phyloP scores from a whole-genome alignment of 2,797 vertebrate species.

The Loris lydekkerianus region DNA sequence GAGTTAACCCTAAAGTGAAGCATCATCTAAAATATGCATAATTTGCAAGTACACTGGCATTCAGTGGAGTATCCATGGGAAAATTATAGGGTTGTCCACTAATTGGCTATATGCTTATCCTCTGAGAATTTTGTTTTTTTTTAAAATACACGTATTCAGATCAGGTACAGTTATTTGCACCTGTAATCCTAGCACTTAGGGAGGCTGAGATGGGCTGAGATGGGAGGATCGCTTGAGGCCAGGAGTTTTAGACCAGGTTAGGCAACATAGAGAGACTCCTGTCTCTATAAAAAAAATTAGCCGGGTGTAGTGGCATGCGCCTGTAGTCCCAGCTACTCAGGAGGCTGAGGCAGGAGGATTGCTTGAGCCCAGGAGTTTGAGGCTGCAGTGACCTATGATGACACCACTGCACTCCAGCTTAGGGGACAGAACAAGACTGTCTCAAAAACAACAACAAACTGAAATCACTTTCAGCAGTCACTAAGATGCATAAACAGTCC shows the following conservation, averaged over 20 bases:
- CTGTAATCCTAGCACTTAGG: not conserved
- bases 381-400: not conserved
- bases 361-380: not conserved
- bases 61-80: not conserved
- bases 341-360: not conserved
- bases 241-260: not conserved
- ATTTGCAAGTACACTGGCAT: not conserved
- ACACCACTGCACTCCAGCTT: not conserved
- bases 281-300: not conserved
- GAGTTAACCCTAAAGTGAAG: constrained; percentile 28
- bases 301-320: rapidly evolving
- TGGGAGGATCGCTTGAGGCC: not conserved
- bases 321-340: not conserved
- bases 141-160: not conserved
- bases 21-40: not conserved
- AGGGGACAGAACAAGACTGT: not conserved
- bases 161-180: not conserved
- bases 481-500: not conserved
- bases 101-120: not conserved
- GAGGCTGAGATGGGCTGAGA: not conserved
- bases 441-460: not conserved
- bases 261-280: not conserved
- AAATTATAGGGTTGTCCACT: not conserved
- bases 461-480: not conserved
- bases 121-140: constrained; percentile 35